Evolutionary conservation across 2,888 invertebrate genomes (phyloP), one percentile per base, ranked within the genome.

Genomic region (Tholera decimalis): DNA sequence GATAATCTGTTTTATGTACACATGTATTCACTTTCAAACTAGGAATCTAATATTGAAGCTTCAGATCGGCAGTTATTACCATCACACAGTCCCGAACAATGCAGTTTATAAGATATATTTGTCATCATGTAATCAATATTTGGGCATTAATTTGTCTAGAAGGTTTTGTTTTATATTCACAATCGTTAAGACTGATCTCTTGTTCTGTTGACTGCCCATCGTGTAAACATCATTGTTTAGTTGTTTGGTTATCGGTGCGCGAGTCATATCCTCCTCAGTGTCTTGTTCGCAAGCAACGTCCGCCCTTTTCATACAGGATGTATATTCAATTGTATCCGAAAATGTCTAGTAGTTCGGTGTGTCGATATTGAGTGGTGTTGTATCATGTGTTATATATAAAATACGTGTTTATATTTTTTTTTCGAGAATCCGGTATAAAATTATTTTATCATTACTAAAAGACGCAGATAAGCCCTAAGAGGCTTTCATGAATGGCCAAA

Each of bases 211-310:
- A 54, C 74, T 78, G 70, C 67, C 54, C 56, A 30, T 54, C 54
- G 24, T 62, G 61, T 80, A 83, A 84, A 83, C 80, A 83, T 57
- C 61, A 82, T 81, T 81, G 80, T 81, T 56, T 56, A 44, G 55
- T 39, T 41, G 37, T 35, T 8, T 24, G 54, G 59, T 72, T 57
- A 75, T 64, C 46, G 28, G 60, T 26, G 33, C 35, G 24, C 56
- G 43, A 64, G 24, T 68, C 64, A 75, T 64, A 46, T 49, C 54
- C 37, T 39, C 26, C 30, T 2, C 68, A 68, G 68, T 76, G 39
- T 50, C 22, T 24, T 62, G 53, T 30, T 24, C 33, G 22, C 47
- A 56, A 51, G 35, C 58, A 13, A 43, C 77, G 51, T 44, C 22
- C 22, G 41, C 57, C 44, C 46, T 61, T 51, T 46, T 58, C 20